Percentiles rank a stretch among this genome's conserved stretches.
These are phyloP conservation scores for Montipora cactus DNA, from an alignment of 64 coral and sea anemone species.

Conservation along the genomic window DNA sequence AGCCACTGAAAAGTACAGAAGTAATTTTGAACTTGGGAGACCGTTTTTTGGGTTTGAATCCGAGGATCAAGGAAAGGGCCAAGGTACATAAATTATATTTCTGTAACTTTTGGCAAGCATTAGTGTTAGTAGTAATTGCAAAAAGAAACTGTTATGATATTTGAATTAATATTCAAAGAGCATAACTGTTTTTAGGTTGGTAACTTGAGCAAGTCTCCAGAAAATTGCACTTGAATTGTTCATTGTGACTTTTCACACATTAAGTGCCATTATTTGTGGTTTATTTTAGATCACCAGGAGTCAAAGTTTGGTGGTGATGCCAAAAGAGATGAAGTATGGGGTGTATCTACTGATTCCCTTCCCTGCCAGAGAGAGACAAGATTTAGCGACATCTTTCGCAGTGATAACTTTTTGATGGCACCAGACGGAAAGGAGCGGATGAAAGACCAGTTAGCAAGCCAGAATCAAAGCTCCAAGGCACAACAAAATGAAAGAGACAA, in stretches of 20 bases:
- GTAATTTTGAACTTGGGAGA: constrained; percentile 29
- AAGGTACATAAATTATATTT: constrained; percentile 3
- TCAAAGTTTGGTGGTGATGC: background rate
- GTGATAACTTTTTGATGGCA: background rate
- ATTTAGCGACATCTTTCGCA: background rate
- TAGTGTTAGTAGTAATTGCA: background rate
- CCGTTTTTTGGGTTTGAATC: constrained; percentile 25
- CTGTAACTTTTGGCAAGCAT: background rate
- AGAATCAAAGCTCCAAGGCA: background rate
- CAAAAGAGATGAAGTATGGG: background rate
- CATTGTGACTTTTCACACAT: no score
- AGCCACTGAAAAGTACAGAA: constrained; percentile 26
- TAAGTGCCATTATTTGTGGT: no score
- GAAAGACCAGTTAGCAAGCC: background rate
- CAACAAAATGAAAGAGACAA: background rate
- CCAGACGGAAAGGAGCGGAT: background rate
- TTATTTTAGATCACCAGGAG: constrained; percentile 17
- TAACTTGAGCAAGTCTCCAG: no score
- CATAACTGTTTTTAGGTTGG: no score
- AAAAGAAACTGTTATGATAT: no score
- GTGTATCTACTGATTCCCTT: background rate
- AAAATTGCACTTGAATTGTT: no score
- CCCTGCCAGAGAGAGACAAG: background rate
- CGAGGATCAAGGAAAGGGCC: background rate
- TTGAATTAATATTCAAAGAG: no score